Conservation (phyloP, 2,888 invertebrate species). For the Watsonalla binaria region DNA sequence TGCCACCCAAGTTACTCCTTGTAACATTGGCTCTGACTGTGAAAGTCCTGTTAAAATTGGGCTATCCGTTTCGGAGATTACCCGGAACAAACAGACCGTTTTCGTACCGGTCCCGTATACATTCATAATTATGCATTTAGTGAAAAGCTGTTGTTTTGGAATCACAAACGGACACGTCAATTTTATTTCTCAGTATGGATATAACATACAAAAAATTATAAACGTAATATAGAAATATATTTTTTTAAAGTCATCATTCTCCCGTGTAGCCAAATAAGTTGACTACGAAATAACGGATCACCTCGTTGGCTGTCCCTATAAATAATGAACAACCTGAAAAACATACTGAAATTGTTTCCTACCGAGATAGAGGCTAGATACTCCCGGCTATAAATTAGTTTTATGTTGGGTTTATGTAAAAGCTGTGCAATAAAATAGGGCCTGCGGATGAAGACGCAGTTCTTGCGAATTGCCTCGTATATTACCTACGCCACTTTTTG, state of each 20-base stretch:
- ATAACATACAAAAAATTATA: too few species aligned
- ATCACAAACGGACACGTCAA: too few species aligned
- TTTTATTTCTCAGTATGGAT: too few species aligned
- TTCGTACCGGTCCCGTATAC: too few species aligned
- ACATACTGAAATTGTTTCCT: slow-evolving; percentile 11
- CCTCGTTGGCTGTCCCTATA: slow-evolving; percentile 1
- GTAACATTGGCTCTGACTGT: too few species aligned
- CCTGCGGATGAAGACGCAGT: slow-evolving; percentile 37
- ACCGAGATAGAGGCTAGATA: slow-evolving; percentile 8
- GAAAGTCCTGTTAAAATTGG: too few species aligned
- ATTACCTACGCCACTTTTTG: slow-evolving; percentile 16
- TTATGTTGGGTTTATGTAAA: slow-evolving; percentile 63
- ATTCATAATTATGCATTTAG: too few species aligned
- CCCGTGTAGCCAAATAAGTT: not conserved
- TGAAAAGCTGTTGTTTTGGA: too few species aligned
- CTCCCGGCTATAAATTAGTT: slow-evolving; percentile 51
- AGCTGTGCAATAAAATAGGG: slow-evolving; percentile 55
- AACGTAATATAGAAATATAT: not conserved
- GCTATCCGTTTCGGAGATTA: too few species aligned
- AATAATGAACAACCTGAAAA: slow-evolving; percentile 7
- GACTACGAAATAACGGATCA: not conserved
- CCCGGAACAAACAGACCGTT: too few species aligned
- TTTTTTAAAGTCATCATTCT: not conserved
- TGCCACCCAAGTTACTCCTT: too few species aligned
- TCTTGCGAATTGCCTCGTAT: slow-evolving; percentile 31